These are phyloP conservation scores for Antechinus flavipes DNA, from an alignment of 2,113 vertebrate genomes.

Conservation along the genomic window DNA sequence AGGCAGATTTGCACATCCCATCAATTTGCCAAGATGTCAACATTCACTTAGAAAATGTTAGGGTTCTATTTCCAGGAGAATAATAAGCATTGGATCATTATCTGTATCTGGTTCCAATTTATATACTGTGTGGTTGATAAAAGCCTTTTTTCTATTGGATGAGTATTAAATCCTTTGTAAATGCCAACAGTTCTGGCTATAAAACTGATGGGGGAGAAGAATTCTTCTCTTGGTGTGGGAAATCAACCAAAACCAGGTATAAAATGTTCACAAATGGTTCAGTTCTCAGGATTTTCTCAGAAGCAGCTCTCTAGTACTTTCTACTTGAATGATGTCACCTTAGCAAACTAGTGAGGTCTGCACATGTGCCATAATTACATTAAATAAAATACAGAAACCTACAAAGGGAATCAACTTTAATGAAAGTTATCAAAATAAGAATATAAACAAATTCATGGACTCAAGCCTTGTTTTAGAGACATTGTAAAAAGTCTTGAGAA, in stretches of 20 bases:
- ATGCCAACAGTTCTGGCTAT: not conserved
- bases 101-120: not conserved
- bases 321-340: not conserved
- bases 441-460: not conserved
- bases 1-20: not conserved
- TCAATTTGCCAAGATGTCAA: not conserved
- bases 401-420: not conserved
- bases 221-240: not conserved
- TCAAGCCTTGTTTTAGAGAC: not conserved
- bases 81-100: not conserved
- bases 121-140: not conserved
- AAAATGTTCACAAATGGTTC: not conserved
- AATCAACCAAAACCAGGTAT: not conserved
- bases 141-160: not conserved
- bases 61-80: not conserved
- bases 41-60: not conserved
- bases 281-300: not conserved
- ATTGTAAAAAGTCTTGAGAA: not conserved
- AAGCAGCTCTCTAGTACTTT: not conserved
- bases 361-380: not conserved
- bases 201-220: not conserved
- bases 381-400: not conserved
- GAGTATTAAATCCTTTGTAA: not conserved
- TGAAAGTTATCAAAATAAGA: not conserved
- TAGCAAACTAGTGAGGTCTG: not conserved